Percentiles rank a stretch among this genome's conserved stretches.
These are phyloP conservation scores for Philereme transversata DNA, from an alignment of 2,888 invertebrate species.

Conservation along the genomic window DNA sequence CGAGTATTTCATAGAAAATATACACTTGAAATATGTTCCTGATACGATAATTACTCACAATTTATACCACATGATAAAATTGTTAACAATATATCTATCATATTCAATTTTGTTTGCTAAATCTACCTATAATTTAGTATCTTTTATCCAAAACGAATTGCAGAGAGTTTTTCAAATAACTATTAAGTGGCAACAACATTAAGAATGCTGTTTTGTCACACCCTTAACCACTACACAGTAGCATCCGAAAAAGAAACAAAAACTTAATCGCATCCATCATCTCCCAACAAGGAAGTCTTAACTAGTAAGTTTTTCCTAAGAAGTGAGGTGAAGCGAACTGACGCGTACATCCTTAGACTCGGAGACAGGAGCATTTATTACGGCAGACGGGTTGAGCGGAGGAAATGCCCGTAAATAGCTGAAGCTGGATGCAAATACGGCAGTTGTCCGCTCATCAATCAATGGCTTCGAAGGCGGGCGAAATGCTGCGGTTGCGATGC, in stretches of 20 bases:
- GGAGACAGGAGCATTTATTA: conserved; percentile 68
- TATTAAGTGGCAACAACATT: too few relatives aligned
- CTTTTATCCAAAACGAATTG: too few relatives aligned
- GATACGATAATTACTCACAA: too few relatives aligned
- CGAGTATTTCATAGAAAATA: too few relatives aligned
- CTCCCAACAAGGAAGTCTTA: conserved; percentile 38
- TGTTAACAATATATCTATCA: too few relatives aligned
- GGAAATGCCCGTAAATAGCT: conserved; percentile 83
- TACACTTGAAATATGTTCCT: too few relatives aligned
- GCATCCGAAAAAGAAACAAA: conserved; percentile 5
- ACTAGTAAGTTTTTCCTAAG: conserved; percentile 38
- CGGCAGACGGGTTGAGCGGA: conserved; percentile 78
- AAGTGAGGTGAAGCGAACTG: conserved; percentile 37
- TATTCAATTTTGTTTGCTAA: too few relatives aligned
- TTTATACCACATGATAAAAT: too few relatives aligned
- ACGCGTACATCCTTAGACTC: conserved; percentile 33
- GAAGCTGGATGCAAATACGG: conserved; percentile 81
- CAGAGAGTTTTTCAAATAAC: too few relatives aligned
- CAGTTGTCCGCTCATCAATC: conserved; percentile 82
- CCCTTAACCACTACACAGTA: not conserved
- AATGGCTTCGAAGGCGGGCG: conserved; percentile 45
- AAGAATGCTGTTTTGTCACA: too few relatives aligned
- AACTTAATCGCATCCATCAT: conserved; percentile 30
- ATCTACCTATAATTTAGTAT: too few relatives aligned
- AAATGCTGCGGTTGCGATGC: conserved; percentile 10